A percentile compares a stretch with the other conserved stretches of the same genome.
Evolutionary conservation across 1,140 invertebrate genomes (phyloP).

Genomic region (Papilio machaon): DNA sequence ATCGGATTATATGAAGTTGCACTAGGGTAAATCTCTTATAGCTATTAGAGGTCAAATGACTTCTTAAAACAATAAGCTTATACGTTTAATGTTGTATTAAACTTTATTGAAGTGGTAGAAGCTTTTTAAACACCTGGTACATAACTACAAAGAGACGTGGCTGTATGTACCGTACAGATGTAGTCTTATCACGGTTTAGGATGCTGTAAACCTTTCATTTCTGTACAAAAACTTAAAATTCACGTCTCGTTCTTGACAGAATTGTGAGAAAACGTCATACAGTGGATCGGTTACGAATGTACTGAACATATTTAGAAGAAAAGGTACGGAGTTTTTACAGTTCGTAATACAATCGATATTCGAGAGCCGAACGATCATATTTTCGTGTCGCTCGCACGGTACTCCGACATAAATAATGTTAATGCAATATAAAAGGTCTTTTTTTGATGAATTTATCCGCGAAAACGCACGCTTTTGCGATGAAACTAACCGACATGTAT

Average conservation of each 20-base stretch:
- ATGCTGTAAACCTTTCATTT: background rate
- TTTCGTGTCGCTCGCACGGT: slow-evolving; percentile 39
- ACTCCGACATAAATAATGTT: slow-evolving; percentile 73
- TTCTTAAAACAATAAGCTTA: background rate
- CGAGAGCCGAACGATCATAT: slow-evolving; percentile 44
- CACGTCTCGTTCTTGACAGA: slow-evolving; percentile 14
- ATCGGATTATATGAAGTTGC: background rate
- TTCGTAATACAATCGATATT: slow-evolving; percentile 39
- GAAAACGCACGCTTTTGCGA: slow-evolving; percentile 65
- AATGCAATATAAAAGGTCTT: slow-evolving; percentile 73
- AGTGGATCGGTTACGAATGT: background rate
- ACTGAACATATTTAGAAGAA: slow-evolving; percentile 33
- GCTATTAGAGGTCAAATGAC: background rate
- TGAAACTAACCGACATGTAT: slow-evolving; percentile 63
- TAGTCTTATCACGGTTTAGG: background rate
- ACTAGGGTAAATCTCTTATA: background rate
- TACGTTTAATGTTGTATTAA: background rate
- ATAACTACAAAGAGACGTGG: too few species aligned
- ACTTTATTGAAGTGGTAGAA: background rate
- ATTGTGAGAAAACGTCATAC: slow-evolving; percentile 38
- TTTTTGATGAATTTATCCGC: slow-evolving; percentile 75
- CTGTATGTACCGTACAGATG: background rate
- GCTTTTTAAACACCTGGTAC: background rate
- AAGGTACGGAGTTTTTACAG: slow-evolving; percentile 34
- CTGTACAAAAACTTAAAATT: slow-evolving; percentile 47